Evolutionary conservation across 2,797 vertebrate genomes (phyloP).

Genomic region (Adelosebastes latens): DNA sequence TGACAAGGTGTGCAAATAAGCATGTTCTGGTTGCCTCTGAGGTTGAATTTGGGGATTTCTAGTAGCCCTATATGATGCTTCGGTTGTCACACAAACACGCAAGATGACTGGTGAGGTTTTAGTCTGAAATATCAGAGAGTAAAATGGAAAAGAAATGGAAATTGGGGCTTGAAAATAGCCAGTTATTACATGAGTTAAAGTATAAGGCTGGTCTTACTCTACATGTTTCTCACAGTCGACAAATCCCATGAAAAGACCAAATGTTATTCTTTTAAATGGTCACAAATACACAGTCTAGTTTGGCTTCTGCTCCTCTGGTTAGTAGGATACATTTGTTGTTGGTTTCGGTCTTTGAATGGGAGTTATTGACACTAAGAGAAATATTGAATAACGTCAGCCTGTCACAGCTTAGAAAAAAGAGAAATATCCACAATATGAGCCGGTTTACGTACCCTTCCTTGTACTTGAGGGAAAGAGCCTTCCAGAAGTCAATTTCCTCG

Average conservation of each 20-base stretch:
- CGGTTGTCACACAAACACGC: no score
- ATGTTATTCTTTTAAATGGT: neutral
- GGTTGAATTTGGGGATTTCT: accelerated
- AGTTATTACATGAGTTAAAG: no score
- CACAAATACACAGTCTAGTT: neutral
- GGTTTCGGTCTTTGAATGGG: neutral
- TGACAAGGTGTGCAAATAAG: accelerated
- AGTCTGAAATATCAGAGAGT: no score
- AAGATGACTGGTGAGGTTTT: no score
- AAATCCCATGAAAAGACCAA: no score
- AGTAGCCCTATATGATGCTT: no score
- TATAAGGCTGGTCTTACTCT: no score
- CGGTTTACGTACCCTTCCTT: constrained; percentile 85
- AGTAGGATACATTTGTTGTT: neutral
- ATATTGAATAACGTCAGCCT: neutral
- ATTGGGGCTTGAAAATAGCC: accelerated
- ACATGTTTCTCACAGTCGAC: no score
- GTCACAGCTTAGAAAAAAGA: neutral
- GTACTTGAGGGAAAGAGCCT: constrained; percentile 89
- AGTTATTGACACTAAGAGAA: neutral
- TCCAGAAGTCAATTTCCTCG: constrained; percentile 94
- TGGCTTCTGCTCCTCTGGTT: neutral
- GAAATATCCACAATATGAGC: neutral
- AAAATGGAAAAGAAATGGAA: no score
- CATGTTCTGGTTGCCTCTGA: no score